Evolutionary conservation across 2,888 invertebrate genomes (phyloP).

Genomic region (Calephelis perditalis): DNA sequence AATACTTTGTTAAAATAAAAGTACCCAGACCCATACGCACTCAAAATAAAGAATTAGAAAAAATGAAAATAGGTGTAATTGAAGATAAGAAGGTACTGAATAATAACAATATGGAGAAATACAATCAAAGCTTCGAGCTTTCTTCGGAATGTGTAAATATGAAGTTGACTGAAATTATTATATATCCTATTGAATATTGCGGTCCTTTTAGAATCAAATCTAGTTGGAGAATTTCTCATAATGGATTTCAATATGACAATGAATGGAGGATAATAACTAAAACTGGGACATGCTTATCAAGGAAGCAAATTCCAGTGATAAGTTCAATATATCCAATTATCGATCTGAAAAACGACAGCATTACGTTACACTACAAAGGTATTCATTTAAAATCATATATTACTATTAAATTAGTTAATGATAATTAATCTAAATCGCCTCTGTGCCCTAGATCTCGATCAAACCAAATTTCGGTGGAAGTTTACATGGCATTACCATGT

Average conservation of each 20-base stretch:
- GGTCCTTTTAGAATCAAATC: constrained; percentile 17
- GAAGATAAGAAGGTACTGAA: background rate
- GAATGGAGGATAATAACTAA: constrained; percentile 10
- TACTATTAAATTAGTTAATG: no score
- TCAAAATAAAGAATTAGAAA: background rate
- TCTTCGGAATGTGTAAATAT: background rate
- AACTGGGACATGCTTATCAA: background rate
- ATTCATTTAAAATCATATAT: background rate
- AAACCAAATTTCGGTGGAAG: no score
- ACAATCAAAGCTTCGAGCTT: background rate
- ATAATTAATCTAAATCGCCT: no score
- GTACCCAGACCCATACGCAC: background rate
- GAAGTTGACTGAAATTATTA: constrained; percentile 12
- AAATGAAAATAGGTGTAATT: background rate
- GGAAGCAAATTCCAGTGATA: background rate
- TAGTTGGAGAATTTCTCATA: constrained; percentile 9
- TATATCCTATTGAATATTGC: constrained; percentile 15
- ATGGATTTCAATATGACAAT: constrained; percentile 16
- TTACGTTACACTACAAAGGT: constrained; percentile 16
- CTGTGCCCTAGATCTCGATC: no score
- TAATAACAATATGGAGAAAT: background rate
- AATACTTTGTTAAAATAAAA: constrained; percentile 2
- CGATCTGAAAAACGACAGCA: constrained; percentile 3
- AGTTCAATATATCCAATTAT: constrained; percentile 9
- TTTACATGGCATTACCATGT: no score